Evolutionary conservation across 2,888 invertebrate genomes (phyloP).

Genomic region (Schizaphis graminum): DNA sequence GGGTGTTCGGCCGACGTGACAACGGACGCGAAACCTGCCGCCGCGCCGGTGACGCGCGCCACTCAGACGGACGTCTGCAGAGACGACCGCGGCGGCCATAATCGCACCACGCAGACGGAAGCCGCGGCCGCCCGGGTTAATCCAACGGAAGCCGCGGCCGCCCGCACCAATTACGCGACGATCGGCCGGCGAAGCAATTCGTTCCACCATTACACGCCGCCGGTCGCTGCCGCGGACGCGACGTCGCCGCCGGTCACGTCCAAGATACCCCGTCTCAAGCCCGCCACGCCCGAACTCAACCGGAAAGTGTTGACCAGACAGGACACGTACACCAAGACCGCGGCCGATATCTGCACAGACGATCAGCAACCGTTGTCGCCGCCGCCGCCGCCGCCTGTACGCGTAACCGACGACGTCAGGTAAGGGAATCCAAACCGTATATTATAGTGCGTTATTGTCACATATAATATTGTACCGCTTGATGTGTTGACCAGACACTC

Average conservation of each 20-base stretch:
- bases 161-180: not conserved
- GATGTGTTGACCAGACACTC: not conserved
- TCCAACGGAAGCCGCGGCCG: not conserved
- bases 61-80: slow-evolving; percentile 43
- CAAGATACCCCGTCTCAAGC: slow-evolving; percentile 54
- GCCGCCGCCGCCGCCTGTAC: not conserved
- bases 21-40: not conserved
- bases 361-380: not conserved
- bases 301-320: slow-evolving; percentile 71
- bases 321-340: slow-evolving; percentile 70
- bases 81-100: not conserved
- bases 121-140: not conserved
- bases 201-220: slow-evolving; percentile 55
- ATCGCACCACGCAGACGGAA: slow-evolving; percentile 27
- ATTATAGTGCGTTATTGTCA: not conserved
- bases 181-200: slow-evolving; percentile 54
- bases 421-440: not conserved
- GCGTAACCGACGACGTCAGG: not conserved
- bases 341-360: slow-evolving; percentile 44
- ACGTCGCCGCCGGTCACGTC: not conserved
- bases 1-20: slow-evolving; percentile 1
- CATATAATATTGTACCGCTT: not conserved
- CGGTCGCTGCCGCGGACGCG: not conserved
- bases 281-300: slow-evolving; percentile 66
- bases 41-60: slow-evolving; percentile 31